Percentiles rank a stretch among this genome's conserved stretches.
Evolutionary conservation across 2,797 vertebrate species (phyloP).

Genomic region (Amniataba percoides): DNA sequence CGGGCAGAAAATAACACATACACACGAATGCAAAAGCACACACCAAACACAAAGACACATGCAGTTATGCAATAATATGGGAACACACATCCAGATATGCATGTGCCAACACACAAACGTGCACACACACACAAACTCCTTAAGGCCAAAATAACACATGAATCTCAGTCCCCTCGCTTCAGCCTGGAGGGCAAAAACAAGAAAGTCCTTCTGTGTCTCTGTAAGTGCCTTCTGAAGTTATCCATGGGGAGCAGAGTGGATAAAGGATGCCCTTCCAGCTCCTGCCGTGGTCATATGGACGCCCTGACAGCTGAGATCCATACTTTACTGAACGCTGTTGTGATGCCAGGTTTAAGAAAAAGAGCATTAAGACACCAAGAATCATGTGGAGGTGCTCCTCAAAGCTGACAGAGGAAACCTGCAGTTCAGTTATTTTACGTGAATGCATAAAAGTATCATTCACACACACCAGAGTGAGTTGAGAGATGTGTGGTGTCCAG

Average conservation of each 20-base stretch:
- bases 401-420: neutral
- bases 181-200: constrained; percentile 59
- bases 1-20: constrained; percentile 43
- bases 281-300: constrained; percentile 29
- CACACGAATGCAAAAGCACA: constrained; percentile 9
- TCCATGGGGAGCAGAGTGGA: constrained; percentile 56
- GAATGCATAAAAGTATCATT: neutral
- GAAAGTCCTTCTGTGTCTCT: constrained; percentile 63
- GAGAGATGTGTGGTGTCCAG: constrained; percentile 17
- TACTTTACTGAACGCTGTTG: constrained; percentile 7
- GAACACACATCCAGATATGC: constrained; percentile 1
- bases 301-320: constrained; percentile 20
- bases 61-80: constrained; percentile 27
- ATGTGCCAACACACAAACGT: constrained; percentile 19
- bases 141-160: constrained; percentile 59
- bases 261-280: constrained; percentile 60
- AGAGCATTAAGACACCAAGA: constrained; percentile 1
- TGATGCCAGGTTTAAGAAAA: constrained; percentile 27
- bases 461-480: neutral
- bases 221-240: constrained; percentile 63
- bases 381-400: neutral
- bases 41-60: neutral
- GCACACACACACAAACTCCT: constrained; percentile 36
- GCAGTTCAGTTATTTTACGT: neutral
- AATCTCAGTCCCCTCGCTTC: constrained; percentile 48